Conservation (phyloP, 1,140 invertebrate genomes). For the Drosophila serrata region DNA sequence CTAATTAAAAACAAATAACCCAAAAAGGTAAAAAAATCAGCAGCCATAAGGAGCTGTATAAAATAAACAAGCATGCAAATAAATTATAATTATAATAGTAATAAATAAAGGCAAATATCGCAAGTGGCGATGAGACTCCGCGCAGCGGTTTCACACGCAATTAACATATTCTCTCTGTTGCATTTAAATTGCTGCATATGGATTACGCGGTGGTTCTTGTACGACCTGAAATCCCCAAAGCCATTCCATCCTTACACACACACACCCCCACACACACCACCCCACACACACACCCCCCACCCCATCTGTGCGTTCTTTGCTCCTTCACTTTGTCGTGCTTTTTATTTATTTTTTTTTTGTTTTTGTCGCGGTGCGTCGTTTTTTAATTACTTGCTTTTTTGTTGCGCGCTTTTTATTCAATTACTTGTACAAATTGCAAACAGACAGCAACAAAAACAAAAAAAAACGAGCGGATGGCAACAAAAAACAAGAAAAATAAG, state of each 20-base stretch:
- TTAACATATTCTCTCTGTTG: constrained; percentile 81
- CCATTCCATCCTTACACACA: neutral
- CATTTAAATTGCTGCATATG: constrained; percentile 78
- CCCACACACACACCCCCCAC: neutral
- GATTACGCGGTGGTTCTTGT: constrained; percentile 44
- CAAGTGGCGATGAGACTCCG: constrained; percentile 65
- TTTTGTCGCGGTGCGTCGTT: constrained; percentile 34
- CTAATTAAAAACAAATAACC: constrained; percentile 37
- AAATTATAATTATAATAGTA: constrained; percentile 72
- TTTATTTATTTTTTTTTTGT: too few species aligned
- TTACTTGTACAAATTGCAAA: constrained; percentile 65
- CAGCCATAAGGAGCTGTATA: constrained; percentile 6
- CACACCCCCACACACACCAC: neutral
- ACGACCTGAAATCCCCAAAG: constrained; percentile 21
- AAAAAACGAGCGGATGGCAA: neutral
- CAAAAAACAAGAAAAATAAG: too few species aligned
- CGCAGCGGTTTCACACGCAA: constrained; percentile 81
- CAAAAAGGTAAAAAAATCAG: neutral
- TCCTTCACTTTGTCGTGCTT: constrained; percentile 17
- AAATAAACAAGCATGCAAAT: constrained; percentile 27
- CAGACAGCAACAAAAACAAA: constrained; percentile 20
- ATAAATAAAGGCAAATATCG: constrained; percentile 70
- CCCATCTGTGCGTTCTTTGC: neutral
- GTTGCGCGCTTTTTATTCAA: constrained; percentile 70
- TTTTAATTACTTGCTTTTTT: constrained; percentile 72